These are phyloP conservation scores for Gymnarchus niloticus DNA, from an alignment of 2,113 vertebrate genomes.

Conservation along the genomic window DNA sequence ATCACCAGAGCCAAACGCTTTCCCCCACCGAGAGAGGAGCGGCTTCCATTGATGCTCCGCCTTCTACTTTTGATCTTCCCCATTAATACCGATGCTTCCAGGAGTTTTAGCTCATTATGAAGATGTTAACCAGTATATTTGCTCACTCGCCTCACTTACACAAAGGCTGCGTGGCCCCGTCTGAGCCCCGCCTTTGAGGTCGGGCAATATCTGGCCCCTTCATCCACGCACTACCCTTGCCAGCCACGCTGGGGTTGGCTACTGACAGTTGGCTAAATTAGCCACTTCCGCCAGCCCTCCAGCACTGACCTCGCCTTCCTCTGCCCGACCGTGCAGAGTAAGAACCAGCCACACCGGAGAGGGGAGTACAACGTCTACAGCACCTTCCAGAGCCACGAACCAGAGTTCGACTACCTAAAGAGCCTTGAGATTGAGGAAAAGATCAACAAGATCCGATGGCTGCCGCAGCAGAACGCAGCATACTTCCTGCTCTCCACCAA, in stretches of 20 bases:
- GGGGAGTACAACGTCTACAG: constrained; percentile 93
- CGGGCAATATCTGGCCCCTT: neutral
- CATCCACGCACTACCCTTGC: neutral
- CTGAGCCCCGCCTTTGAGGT: neutral
- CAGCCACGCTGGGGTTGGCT: neutral
- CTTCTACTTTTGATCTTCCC: constrained; percentile 23
- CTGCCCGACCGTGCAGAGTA: constrained; percentile 63
- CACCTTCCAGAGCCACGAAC: constrained; percentile 91
- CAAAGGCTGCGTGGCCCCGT: neutral
- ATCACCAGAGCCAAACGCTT: constrained; percentile 6
- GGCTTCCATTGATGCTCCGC: constrained; percentile 30
- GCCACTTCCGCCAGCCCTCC: neutral
- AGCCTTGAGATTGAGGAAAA: constrained; percentile 88
- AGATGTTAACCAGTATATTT: constrained; percentile 5
- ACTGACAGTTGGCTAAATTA: too few relatives aligned
- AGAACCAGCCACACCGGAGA: constrained; percentile 77
- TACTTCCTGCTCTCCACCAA: constrained; percentile 86
- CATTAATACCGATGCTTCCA: constrained; percentile 26
- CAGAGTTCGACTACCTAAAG: constrained; percentile 89
- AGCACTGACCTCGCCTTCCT: neutral
- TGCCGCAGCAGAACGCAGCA: constrained; percentile 82
- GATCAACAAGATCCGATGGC: constrained; percentile 89
- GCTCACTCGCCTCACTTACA: neutral
- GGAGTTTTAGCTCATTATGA: constrained; percentile 10
- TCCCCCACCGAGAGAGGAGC: constrained; percentile 29